Percentiles rank a stretch among this genome's conserved stretches.
Conservation (phyloP, 1,140 invertebrate species). For the Drosophila quadrilineata region DNA sequence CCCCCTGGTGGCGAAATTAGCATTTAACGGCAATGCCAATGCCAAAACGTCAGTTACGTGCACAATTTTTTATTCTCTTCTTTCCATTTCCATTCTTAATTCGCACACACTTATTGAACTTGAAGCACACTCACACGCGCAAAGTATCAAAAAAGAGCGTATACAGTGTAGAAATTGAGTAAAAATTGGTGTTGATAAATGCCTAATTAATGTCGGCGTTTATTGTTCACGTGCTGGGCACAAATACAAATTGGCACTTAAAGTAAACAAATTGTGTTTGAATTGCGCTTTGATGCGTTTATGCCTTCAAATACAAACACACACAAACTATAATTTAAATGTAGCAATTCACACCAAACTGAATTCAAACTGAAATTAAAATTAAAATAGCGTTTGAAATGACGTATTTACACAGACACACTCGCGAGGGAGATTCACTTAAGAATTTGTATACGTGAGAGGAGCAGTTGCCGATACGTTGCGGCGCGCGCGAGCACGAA, state of each 20-base stretch:
- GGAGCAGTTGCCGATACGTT: constrained; percentile 29
- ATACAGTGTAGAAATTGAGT: constrained; percentile 4
- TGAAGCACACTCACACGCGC: constrained; percentile 14
- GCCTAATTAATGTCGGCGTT: constrained; percentile 45
- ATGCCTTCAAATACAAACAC: constrained; percentile 12
- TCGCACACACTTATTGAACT: constrained; percentile 11
- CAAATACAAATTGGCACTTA: constrained; percentile 24
- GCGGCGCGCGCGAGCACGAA: constrained; percentile 52
- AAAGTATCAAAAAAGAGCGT: constrained; percentile 1
- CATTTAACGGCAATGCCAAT: constrained; percentile 64
- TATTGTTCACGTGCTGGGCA: constrained; percentile 41
- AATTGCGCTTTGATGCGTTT: constrained; percentile 20
- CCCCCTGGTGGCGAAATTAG: constrained; percentile 48
- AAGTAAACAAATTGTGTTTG: constrained; percentile 21
- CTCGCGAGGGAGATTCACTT: too few species aligned
- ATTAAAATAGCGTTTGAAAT: constrained; percentile 1
- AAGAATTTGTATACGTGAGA: too few species aligned
- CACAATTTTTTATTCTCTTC: constrained; percentile 28
- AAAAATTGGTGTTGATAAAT: constrained; percentile 22
- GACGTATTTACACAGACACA: too few species aligned
- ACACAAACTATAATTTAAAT: too few species aligned
- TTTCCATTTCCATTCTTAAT: too few species aligned
- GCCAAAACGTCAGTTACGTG: constrained; percentile 32
- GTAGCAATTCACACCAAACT: not conserved
- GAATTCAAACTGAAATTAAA: constrained; percentile 21